Conservation (phyloP, 2,888 invertebrate genomes). For the Stenolophus ochropezus region DNA sequence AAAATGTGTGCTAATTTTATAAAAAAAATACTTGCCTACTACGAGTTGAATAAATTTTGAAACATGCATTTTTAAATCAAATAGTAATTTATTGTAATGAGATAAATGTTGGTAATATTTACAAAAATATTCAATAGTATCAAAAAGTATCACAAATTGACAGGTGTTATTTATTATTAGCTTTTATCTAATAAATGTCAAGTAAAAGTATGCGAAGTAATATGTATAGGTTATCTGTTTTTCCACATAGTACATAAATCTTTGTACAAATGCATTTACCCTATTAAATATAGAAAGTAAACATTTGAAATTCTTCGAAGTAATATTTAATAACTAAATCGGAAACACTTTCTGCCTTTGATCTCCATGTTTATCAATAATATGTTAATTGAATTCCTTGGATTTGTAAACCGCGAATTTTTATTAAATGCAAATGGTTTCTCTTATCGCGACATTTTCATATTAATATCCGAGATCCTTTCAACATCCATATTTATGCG, state of each 20-base stretch:
- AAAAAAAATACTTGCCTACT: background rate
- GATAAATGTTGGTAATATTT: background rate
- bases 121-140: conserved; percentile 1
- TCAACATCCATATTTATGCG: conserved; percentile 19
- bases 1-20: background rate
- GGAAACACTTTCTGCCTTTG: background rate
- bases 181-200: conserved; percentile 33
- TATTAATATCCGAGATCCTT: conserved; percentile 8
- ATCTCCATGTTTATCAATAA: conserved; percentile 31
- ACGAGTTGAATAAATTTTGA: background rate
- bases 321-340: background rate
- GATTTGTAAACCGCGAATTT: conserved; percentile 12
- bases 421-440: background rate
- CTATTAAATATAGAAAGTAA: conserved; percentile 20
- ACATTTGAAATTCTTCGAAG: background rate
- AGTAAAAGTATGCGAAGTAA: conserved; percentile 9
- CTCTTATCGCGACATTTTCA: conserved; percentile 27
- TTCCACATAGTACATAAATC: conserved; percentile 15
- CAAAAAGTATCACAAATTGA: conserved; percentile 22
- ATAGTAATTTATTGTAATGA: background rate
- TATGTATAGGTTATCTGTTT: conserved; percentile 2
- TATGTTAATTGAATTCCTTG: conserved; percentile 22
- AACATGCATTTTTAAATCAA: background rate
- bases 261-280: conserved; percentile 15
- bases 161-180: conserved; percentile 10